Evolutionary conservation across 2,113 vertebrate species (phyloP), one percentile per base, ranked within the genome.

Genomic region (Phalacrocorax brasilianus): DNA sequence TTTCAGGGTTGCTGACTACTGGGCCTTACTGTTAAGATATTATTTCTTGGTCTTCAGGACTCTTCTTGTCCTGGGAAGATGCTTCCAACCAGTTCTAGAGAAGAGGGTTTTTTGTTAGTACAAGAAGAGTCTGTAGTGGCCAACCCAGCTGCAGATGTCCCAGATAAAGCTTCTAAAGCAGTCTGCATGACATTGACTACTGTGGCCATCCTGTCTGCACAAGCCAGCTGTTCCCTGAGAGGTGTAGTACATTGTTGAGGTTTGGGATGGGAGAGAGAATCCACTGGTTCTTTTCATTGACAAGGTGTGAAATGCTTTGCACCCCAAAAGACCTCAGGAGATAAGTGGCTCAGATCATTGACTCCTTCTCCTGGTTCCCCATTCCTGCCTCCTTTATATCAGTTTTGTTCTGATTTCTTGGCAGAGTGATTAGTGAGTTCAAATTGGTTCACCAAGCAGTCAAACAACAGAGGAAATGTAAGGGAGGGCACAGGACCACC

Each of bases 241-340:
- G 33, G 3, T 53, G 32, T 45, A 61, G 27, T 33, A 8, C 27
- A 3, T 18, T 84, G 22, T 11, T 83, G 20, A 52, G 59, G 13
- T 63, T 62, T 87, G 61, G 38, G 32, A 24, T 73, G 22, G 12
- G 84, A 87, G 28, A 38, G 40, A 67, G 77, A 89, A 59, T 89
- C 44, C 26, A 80, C 28, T 78, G 38, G 11, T 87, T 11, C 28
- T 89, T 93, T 84, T 42, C 23, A 6, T 4, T 3, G 5, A 35
- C 27, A 38, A 19, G 30, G 28, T 0, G 0, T 32, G 17, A 55
- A 75, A 5, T 24, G 16, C 38, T 63, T 63, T 85, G 81, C 16
- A 35, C 26, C 6, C 24, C 30, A 33, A 27, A 85, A 72, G 66
- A 68, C n/a, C n/a, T 65, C 23, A 88, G 47, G 38, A 67, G 16